Percentiles rank a stretch among this genome's conserved stretches.
Evolutionary conservation across 1,140 invertebrate genomes (phyloP).

Genomic region (Brachionus paranguensis): DNA sequence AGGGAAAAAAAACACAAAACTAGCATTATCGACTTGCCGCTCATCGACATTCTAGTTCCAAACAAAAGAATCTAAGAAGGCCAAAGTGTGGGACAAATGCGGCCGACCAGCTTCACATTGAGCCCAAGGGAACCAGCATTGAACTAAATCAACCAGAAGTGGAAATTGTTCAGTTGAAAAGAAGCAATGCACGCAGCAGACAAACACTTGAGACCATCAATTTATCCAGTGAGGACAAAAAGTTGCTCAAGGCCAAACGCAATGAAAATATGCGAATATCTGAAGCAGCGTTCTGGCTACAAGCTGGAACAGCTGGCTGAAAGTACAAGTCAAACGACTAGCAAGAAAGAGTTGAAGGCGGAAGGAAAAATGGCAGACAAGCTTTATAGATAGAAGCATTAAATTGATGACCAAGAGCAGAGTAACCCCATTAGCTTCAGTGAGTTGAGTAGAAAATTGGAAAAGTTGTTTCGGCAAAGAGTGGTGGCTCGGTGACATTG

Average conservation of each 20-base stretch:
- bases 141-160: conserved; percentile 8
- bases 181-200: background rate
- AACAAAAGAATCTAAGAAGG: background rate
- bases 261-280: background rate
- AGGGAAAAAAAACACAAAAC: conserved; percentile 3
- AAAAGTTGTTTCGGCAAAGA: conserved; percentile 11
- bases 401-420: background rate
- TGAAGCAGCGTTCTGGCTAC: background rate
- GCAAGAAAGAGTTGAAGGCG: conserved; percentile 13
- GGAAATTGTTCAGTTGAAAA: conserved; percentile 1
- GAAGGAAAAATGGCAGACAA: conserved; percentile 11
- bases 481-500: background rate
- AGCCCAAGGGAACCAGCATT: background rate
- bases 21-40: conserved; percentile 8
- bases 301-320: background rate
- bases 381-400: background rate
- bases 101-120: background rate
- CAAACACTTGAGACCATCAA: background rate
- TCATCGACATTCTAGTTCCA: conserved; percentile 35
- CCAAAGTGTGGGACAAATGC: background rate
- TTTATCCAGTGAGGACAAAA: background rate
- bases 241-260: conserved; percentile 11
- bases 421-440: background rate
- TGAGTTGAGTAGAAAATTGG: conserved; percentile 20
- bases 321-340: background rate